These are phyloP conservation scores for Ellobium chinense DNA, from an alignment of 2,888 invertebrate genomes.

Conservation along the genomic window DNA sequence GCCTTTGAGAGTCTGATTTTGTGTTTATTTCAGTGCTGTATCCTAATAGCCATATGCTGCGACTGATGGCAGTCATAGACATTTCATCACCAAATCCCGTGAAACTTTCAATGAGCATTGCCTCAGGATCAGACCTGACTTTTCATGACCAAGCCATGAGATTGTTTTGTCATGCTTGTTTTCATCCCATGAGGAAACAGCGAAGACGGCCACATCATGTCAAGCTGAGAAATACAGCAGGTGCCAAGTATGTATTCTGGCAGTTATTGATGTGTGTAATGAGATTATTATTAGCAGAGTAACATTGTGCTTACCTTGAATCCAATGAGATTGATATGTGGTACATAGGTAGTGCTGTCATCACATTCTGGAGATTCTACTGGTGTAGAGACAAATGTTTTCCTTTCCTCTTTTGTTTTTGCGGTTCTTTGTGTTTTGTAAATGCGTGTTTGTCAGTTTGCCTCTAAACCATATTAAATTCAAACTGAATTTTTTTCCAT, in stretches of 20 bases:
- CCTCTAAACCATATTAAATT: too few relatives aligned
- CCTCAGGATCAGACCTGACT: background rate
- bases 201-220: slow-evolving; percentile 10
- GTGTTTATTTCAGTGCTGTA: background rate
- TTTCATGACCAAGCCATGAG: slow-evolving; percentile 18
- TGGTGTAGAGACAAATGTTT: too few relatives aligned
- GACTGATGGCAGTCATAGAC: slow-evolving; percentile 7
- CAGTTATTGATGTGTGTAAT: too few relatives aligned
- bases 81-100: background rate
- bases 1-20: background rate
- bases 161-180: slow-evolving; percentile 19
- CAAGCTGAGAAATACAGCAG: slow-evolving; percentile 4
- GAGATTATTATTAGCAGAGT: too few relatives aligned
- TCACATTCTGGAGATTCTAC: too few relatives aligned
- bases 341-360: too few relatives aligned
- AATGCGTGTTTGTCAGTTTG: too few relatives aligned
- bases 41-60: background rate
- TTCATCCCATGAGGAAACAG: slow-evolving; percentile 9
- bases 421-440: too few relatives aligned
- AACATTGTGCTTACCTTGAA: too few relatives aligned
- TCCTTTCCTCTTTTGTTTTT: too few relatives aligned
- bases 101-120: background rate
- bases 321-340: too few relatives aligned
- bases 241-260: slow-evolving; percentile 1
- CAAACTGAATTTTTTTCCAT: background rate